Evolutionary conservation across 2,113 vertebrate species (phyloP).

Genomic region (Melierax canorus): DNA sequence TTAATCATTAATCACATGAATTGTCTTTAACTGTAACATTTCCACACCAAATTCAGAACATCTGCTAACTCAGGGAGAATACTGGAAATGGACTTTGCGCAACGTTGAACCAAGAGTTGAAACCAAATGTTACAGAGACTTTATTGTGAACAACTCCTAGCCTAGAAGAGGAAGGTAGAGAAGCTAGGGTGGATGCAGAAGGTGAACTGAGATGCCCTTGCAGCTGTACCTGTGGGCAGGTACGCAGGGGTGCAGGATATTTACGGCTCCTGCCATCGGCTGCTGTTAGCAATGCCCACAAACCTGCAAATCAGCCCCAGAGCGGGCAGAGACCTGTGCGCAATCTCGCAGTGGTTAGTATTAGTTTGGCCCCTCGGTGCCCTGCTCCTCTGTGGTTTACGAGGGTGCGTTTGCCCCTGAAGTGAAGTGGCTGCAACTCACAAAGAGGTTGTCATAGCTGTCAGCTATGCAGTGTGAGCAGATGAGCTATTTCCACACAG

Average conservation of each 20-base stretch:
- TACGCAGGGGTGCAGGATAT: neutral
- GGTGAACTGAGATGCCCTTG: neutral
- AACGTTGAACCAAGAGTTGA: neutral
- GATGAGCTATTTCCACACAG: neutral
- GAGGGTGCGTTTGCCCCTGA: neutral
- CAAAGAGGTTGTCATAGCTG: neutral
- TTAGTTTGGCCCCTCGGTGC: neutral
- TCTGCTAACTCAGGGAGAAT: neutral
- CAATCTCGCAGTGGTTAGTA: rapidly evolving
- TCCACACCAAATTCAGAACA: neutral
- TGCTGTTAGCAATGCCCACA: neutral
- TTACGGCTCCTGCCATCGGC: rapidly evolving
- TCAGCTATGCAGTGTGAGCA: rapidly evolving
- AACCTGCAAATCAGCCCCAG: neutral
- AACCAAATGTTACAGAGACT: neutral
- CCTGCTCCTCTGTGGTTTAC: neutral
- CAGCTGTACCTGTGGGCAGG: neutral
- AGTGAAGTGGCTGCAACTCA: neutral
- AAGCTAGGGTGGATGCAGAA: neutral
- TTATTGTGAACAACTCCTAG: neutral
- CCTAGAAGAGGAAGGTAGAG: neutral
- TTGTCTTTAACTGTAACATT: neutral
- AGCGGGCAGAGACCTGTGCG: neutral
- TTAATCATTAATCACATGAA: neutral
- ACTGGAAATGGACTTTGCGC: neutral